Evolutionary conservation across 2,113 vertebrate species (phyloP), one percentile per base, ranked within the genome.

Genomic region (Paramisgurnus dabryanus): DNA sequence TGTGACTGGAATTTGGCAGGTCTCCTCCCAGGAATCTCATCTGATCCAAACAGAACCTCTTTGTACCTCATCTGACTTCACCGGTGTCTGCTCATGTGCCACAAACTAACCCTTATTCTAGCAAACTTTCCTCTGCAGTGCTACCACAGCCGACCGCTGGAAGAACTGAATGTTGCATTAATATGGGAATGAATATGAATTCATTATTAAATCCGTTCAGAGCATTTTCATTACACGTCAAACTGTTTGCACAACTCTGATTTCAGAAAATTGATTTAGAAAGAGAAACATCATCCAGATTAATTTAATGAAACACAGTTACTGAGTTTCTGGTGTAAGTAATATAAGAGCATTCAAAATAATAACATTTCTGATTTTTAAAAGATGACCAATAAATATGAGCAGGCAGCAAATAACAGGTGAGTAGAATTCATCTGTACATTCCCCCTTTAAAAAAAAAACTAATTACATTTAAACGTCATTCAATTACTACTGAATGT

Each of bases 21-120:
- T 75, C 68, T 70, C 12, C 47, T 53, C 67, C 67, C 47, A 34
- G 66, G 66, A 49, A 43, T 67, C 53, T 18, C 12, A 61, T 27
- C 57, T 40, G 11, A 34, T 63, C 13, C 57, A 12, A 63, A 75
- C 72, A 75, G 72, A 75, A 22, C n/a, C n/a, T 61, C 72, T 63
- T 47, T 75, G 72, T 75, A 58, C 45, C 17, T 17, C 17, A 7
- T 49, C 58, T 34, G 58, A 49, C 40, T 12, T 9, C 49, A 53
- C 49, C 49, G 12, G 49, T 58, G 55, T 58, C n/a, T 18, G 17
- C 55, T 58, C 6, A 58, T 4, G 50, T 53, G 7, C 55, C 55
- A 73, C 71, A 73, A 22, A 45, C 69, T 1, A 12, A 41, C 17
- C 15, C 6, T 53, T 58, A 41, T 72, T 18, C 17, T 17, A n/a